Evolutionary conservation across 2,888 invertebrate species (phyloP).

Genomic region (Cantharis nigra): DNA sequence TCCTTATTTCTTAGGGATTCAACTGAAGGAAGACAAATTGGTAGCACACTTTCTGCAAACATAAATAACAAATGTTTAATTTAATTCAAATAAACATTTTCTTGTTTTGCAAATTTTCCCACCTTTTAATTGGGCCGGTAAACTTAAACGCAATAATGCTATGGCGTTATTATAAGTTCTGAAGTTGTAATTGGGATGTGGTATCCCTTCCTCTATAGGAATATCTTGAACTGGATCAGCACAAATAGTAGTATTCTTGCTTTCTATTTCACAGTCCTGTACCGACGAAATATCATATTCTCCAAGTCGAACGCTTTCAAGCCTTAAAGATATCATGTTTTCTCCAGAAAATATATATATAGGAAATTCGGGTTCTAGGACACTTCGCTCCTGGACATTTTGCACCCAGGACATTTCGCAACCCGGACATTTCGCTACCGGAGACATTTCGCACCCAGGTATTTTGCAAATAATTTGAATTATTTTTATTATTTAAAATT

Average conservation of each 20-base stretch:
- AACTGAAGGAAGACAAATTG: slow-evolving; percentile 57
- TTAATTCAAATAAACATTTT: neutral
- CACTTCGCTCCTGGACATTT: no score
- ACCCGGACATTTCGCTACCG: no score
- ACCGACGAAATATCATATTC: slow-evolving; percentile 60
- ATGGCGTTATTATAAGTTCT: slow-evolving; percentile 62
- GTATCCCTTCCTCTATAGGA: slow-evolving; percentile 54
- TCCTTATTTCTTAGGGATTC: slow-evolving; percentile 46
- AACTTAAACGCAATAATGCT: slow-evolving; percentile 58
- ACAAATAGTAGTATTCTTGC: slow-evolving; percentile 43
- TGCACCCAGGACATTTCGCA: no score
- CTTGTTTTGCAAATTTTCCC: slow-evolving; percentile 10
- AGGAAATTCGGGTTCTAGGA: no score
- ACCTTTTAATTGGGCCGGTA: slow-evolving; percentile 52
- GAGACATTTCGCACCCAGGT: no score
- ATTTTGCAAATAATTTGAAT: no score
- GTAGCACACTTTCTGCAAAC: slow-evolving; percentile 50
- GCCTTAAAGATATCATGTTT: slow-evolving; percentile 47
- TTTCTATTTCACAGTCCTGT: slow-evolving; percentile 54
- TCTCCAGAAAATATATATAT: no score
- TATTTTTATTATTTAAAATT: no score
- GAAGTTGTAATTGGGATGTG: slow-evolving; percentile 60
- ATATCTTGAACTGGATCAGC: slow-evolving; percentile 59
- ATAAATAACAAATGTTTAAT: neutral
- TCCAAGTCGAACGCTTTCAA: slow-evolving; percentile 63